Percentiles rank a stretch among this genome's conserved stretches.
These are phyloP conservation scores for Merops nubicus DNA, from an alignment of 2,113 vertebrate species.

Conservation along the genomic window DNA sequence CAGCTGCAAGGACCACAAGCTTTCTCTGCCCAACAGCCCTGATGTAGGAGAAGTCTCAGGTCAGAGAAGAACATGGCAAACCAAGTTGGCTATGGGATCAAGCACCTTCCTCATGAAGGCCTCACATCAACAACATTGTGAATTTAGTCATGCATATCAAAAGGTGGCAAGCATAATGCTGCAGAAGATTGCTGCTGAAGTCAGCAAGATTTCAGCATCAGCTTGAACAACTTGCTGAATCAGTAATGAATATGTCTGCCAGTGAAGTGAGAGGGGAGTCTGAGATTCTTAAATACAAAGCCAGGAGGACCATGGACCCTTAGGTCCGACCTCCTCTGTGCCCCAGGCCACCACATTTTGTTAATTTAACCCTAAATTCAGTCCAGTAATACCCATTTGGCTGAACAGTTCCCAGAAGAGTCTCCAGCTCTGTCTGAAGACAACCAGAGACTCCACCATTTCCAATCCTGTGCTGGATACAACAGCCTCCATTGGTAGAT, in stretches of 20 bases:
- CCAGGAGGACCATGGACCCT: not conserved
- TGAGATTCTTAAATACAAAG: not conserved
- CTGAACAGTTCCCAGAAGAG: not conserved
- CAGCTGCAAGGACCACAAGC: not conserved
- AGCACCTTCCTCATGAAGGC: not conserved
- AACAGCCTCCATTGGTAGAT: not conserved
- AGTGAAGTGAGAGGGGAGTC: not conserved
- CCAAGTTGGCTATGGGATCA: not conserved
- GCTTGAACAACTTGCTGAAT: not conserved
- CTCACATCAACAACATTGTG: rapidly evolving
- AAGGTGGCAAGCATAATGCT: not conserved
- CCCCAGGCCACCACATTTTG: not conserved
- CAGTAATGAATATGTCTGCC: not conserved
- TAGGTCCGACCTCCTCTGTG: not conserved
- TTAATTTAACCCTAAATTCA: not conserved
- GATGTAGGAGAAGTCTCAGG: rapidly evolving
- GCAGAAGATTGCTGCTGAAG: not conserved
- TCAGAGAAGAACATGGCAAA: not conserved
- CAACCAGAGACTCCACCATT: not conserved
- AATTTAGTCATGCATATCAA: not conserved
- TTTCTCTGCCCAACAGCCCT: not conserved
- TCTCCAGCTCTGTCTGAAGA: not conserved
- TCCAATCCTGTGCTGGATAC: not conserved
- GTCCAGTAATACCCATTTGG: not conserved
- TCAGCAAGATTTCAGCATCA: not conserved